phyloP scores from a whole-genome alignment of 2,888 invertebrate species.

The Lepidochrysops patricia region DNA sequence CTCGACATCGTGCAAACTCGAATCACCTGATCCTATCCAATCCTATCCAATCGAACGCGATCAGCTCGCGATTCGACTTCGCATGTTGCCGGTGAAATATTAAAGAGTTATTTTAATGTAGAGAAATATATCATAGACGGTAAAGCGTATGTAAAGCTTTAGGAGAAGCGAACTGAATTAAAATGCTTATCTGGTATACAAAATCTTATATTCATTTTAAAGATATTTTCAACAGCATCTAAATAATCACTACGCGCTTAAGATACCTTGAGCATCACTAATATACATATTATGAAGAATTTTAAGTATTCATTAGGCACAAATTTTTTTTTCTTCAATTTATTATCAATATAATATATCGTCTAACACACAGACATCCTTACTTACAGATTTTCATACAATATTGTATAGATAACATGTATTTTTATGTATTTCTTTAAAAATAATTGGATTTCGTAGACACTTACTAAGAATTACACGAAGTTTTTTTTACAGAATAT shows the following conservation, averaged over 20 bases:
- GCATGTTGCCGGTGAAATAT: constrained; percentile 4
- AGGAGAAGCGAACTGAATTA: constrained; percentile 35
- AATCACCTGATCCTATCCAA: constrained; percentile 12
- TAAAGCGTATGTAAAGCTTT: constrained; percentile 16
- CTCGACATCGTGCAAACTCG: not conserved
- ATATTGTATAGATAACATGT: constrained; percentile 52
- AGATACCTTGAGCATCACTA: constrained; percentile 68
- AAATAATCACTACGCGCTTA: constrained; percentile 60
- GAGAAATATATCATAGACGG: constrained; percentile 20
- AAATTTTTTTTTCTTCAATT: constrained; percentile 47
- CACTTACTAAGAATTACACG: constrained; percentile 67
- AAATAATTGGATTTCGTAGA: constrained; percentile 61
- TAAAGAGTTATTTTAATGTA: not conserved
- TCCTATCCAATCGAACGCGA: not conserved
- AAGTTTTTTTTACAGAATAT: constrained; percentile 69
- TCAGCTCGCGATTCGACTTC: not conserved
- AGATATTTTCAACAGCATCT: constrained; percentile 56
- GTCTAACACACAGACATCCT: constrained; percentile 57
- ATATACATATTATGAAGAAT: constrained; percentile 52
- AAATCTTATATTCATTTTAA: constrained; percentile 39
- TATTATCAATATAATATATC: constrained; percentile 36
- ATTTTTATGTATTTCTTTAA: constrained; percentile 50
- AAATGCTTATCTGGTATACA: constrained; percentile 62
- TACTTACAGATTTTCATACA: constrained; percentile 40
- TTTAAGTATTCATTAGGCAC: constrained; percentile 65